Evolutionary conservation across 2,113 vertebrate genomes (phyloP).

Genomic region (Sula dactylatra): DNA sequence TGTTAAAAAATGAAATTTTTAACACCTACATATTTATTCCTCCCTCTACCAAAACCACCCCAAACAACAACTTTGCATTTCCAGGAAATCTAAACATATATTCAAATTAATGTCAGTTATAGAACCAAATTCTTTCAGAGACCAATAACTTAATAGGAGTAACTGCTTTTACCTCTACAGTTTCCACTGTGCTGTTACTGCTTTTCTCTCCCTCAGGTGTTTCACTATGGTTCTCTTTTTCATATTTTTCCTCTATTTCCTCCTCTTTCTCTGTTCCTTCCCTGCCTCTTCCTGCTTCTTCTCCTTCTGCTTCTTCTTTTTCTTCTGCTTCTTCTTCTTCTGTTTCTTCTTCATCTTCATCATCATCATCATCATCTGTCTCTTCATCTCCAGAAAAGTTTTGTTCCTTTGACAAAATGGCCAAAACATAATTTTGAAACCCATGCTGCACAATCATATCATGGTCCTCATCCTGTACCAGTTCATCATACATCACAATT

Average conservation of each 20-base stretch:
- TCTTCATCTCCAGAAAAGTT: conserved; percentile 24
- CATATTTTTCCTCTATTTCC: neutral
- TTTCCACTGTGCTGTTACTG: neutral
- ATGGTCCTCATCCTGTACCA: neutral
- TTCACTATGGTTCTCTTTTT: neutral
- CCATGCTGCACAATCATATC: neutral
- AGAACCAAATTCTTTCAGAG: neutral
- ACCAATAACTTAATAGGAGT: neutral
- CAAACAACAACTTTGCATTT: neutral
- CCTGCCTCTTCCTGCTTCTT: neutral
- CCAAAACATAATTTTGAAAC: conserved; percentile 25
- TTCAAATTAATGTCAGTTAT: neutral
- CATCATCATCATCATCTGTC: neutral
- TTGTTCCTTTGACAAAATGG: conserved; percentile 61
- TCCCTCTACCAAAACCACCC: neutral
- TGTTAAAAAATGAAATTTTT: neutral
- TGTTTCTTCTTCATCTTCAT: neutral
- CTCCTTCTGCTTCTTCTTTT: neutral
- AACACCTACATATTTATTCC: neutral
- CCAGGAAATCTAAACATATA: neutral
- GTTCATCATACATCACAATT: neutral
- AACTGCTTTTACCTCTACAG: conserved; percentile 42
- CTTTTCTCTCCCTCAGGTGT: neutral
- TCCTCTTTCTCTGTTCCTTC: neutral
- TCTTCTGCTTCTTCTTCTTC: neutral